Evolutionary conservation across 37 sponge, comb jelly and placozoan species (phyloP), one percentile per base, ranked within the genome.

Genomic region (Oopsacas minuta): DNA sequence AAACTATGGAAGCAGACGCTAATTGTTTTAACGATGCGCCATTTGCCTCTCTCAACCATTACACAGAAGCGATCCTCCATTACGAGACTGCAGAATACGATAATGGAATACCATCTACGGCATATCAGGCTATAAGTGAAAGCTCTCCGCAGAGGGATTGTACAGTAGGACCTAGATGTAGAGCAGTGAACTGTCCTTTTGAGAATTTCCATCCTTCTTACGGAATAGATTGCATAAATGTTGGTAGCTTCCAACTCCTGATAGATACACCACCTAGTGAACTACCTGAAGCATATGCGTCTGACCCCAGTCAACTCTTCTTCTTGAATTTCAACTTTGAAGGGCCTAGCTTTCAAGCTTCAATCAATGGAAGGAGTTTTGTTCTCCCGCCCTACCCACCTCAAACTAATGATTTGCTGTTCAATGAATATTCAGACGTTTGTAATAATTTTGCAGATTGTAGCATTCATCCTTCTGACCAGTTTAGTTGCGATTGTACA

Each of bases 281-380:
- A 12, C 5, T 61, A 61, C 75, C 75, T 32, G 84, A 86, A 37
- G 39, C 81, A 12, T 12, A 38, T 38, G 0, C 35, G 36, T 38
- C 88, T 20, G 0, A 36, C 36, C 28, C 22, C 25, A 82, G 38
- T 1, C 1, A 38, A 52, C 53, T 84, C 23, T 36, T 85, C 15
- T 93, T 93, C 46, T 83, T 91, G 28, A 93, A 91, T 53, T 93
- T 93, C 84, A 91, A 91, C 0, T 93, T 93, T 87, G 90, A 87
- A 20, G 91, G 94, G 23, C 39, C 52, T 12, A 75, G 83, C 7
- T 69, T 36, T 17, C 86, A 88, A 0, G 84, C 88, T 81, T 82
- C 91, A 30, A 87, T 92, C 61, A 92, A 92, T 88, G 93, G 90
- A 15, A 52, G 87, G 0, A 90, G 88, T 81, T 90, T 92, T 53